These are phyloP conservation scores for Phymanthus crucifer DNA, from an alignment of 92 coral and sea anemone genomes.

Conservation along the genomic window DNA sequence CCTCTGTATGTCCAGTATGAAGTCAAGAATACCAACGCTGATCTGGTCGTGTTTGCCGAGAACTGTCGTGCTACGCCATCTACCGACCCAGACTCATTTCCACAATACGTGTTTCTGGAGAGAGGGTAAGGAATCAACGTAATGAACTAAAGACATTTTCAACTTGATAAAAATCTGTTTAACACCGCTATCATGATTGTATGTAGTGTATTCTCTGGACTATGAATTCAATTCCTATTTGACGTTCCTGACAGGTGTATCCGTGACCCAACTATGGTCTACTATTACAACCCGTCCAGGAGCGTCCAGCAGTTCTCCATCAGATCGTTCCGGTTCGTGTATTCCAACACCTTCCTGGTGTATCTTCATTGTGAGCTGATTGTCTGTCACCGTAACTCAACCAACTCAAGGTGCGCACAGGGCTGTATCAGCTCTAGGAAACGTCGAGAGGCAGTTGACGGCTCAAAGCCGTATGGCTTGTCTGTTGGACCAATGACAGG, in stretches of 20 bases:
- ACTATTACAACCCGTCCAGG: not conserved
- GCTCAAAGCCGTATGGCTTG: not conserved
- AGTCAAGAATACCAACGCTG: slow-evolving; percentile 3
- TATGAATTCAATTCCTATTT: not conserved
- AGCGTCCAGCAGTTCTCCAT: slow-evolving; percentile 8
- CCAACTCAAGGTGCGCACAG: slow-evolving; percentile 18
- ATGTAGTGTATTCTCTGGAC: not conserved
- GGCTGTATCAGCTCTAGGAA: slow-evolving; percentile 13
- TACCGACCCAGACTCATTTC: slow-evolving; percentile 7
- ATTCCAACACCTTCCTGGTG: not conserved
- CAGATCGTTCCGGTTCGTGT: slow-evolving; percentile 26
- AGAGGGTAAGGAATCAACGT: slow-evolving; percentile 7
- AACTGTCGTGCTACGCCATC: slow-evolving; percentile 23
- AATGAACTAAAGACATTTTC: too few species aligned
- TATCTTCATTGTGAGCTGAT: slow-evolving; percentile 24
- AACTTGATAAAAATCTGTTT: too few species aligned
- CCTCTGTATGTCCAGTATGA: slow-evolving; percentile 13
- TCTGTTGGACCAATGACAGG: not conserved
- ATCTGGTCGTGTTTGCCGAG: slow-evolving; percentile 35
- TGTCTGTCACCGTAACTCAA: slow-evolving; percentile 23
- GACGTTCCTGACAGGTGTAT: not conserved
- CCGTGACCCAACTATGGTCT: slow-evolving; percentile 14
- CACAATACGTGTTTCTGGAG: slow-evolving; percentile 13
- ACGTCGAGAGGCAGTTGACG: not conserved
- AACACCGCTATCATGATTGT: not conserved